Evolutionary conservation across 1,140 invertebrate species (phyloP), one percentile per base, ranked within the genome.

Genomic region (Scaptomyza montana): DNA sequence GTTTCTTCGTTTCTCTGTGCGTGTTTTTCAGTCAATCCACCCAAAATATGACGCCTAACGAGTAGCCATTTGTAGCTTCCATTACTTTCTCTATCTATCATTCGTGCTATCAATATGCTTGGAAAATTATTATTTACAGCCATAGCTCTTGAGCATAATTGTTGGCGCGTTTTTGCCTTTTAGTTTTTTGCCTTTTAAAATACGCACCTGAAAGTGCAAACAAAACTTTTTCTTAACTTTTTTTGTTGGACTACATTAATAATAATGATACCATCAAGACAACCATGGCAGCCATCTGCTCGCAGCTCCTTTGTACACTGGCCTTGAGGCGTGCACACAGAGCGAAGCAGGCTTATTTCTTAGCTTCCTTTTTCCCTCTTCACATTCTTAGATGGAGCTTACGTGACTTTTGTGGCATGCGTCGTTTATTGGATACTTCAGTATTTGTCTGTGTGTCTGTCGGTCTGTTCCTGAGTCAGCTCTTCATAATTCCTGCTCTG

Each of bases 381-480:
- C 6, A 36, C 39, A 46, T 50, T 13, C 16, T 2, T 3, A 25
- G n/a, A 2, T n/a, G 39, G 28, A 39, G 60, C 67, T 80, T 87
- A 86, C 82, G 81, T 86, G 81, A 86, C 82, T 82, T 87, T 77
- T 86, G 81, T 71, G 77, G 77, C 77, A 86, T 86, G 68, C 68
- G 66, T 56, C 80, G 70, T 68, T 73, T 68, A 68, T 68, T 73
- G 65, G 57, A 73, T 73, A 56, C 69, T 72, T 54, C 55, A 72
- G 62, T 41, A 12, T 69, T 62, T 28, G 36, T 51, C 36, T 57
- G 43, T 55, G 19, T 49, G 28, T 55, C 16, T 16, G 16, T 16
- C 16, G 16, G 28, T 55, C 25, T 46, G 21, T 36, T n/a, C 45
- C 19, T 28, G n/a, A 30, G 30, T 28, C 33, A 39, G 60, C 54